Percentiles rank a stretch among this genome's conserved stretches.
Evolutionary conservation across 2,797 vertebrate genomes (phyloP).

Genomic region (Acanthis flammea): DNA sequence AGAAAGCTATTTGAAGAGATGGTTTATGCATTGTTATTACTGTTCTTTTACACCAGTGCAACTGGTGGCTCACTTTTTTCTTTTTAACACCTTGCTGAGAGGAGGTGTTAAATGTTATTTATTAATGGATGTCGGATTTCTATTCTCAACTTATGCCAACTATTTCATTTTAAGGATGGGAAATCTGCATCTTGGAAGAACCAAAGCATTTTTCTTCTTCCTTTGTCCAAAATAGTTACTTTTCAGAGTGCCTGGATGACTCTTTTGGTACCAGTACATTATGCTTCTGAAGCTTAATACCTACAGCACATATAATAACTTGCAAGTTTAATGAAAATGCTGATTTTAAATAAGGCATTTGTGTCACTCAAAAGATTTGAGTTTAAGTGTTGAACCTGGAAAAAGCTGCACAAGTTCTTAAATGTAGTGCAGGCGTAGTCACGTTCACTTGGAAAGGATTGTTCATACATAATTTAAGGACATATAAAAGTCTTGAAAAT

Average conservation of each 20-base stretch:
- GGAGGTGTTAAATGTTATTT: not conserved
- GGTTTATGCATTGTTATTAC: not conserved
- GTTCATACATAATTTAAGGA: constrained; percentile 6
- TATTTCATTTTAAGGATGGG: not conserved
- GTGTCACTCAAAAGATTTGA: not conserved
- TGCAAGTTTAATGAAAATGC: not conserved
- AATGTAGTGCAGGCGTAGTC: not conserved
- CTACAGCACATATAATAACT: not conserved
- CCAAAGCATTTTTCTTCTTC: not conserved
- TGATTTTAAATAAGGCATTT: not conserved
- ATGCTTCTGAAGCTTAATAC: not conserved
- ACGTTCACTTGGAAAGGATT: not conserved
- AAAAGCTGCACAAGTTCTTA: not conserved
- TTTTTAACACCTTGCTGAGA: not conserved
- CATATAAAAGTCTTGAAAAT: not conserved
- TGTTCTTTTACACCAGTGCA: not conserved
- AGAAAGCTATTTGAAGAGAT: not conserved
- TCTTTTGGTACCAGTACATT: not conserved
- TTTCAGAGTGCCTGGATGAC: not conserved
- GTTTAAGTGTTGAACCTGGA: not conserved
- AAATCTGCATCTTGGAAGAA: not conserved
- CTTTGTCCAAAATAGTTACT: not conserved
- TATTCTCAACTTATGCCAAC: not conserved
- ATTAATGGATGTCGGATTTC: not conserved
- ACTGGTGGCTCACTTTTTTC: not conserved